Evolutionary conservation across 2,888 invertebrate genomes (phyloP).

Genomic region (Elmis aenea): DNA sequence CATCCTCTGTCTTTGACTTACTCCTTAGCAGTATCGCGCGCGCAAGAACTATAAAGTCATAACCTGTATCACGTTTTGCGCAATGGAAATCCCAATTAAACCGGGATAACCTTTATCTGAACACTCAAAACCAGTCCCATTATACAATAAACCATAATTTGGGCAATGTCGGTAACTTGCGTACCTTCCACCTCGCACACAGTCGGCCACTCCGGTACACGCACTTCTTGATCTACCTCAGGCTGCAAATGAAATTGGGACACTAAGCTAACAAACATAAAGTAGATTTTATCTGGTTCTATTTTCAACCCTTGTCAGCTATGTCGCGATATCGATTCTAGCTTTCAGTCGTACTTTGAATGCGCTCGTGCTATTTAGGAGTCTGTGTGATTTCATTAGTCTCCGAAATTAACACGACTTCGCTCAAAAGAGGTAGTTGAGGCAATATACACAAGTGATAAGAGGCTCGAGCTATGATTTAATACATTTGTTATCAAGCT

Average conservation of each 20-base stretch:
- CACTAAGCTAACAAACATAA: conserved; percentile 26
- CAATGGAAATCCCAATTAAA: conserved; percentile 10
- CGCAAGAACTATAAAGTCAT: conserved; percentile 9
- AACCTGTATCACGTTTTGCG: conserved; percentile 10
- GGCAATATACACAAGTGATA: no score
- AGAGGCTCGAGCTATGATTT: no score
- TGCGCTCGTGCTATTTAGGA: no score
- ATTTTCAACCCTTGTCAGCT: conserved; percentile 28
- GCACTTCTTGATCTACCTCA: not conserved
- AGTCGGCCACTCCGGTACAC: conserved; percentile 6
- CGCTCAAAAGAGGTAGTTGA: no score
- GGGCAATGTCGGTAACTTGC: conserved; percentile 16
- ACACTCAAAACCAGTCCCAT: conserved; percentile 10
- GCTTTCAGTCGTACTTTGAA: conserved; percentile 19
- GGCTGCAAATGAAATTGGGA: conserved; percentile 15
- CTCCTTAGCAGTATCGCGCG: no score
- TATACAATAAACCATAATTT: conserved; percentile 19
- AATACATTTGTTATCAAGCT: no score
- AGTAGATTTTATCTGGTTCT: conserved; percentile 30
- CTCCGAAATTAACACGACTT: no score
- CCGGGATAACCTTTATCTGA: conserved; percentile 9
- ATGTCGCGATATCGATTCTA: conserved; percentile 25
- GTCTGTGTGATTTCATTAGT: no score
- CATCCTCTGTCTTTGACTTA: no score
- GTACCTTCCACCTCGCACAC: conserved; percentile 8